Percentiles rank a stretch among this genome's conserved stretches.
Evolutionary conservation across 2,113 vertebrate genomes (phyloP).

Genomic region (Saiga tatarica): DNA sequence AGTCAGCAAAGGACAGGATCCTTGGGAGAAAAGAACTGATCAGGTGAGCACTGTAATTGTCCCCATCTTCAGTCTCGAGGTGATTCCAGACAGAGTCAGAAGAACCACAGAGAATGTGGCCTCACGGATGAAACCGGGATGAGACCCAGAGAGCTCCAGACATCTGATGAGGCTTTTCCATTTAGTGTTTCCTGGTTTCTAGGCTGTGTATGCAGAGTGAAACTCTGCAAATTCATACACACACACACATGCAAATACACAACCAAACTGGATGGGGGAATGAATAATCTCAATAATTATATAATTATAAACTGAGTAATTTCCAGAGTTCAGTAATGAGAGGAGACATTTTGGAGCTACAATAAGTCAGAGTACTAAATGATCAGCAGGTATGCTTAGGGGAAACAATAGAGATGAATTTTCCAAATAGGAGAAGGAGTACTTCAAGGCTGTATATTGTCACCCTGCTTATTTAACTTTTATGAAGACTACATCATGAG

Average conservation of each 20-base stretch:
- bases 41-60: too few species aligned
- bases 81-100: background rate
- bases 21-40: background rate
- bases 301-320: background rate
- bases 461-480: background rate
- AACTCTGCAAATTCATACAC: background rate
- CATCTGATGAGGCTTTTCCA: too few species aligned
- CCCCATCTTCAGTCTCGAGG: background rate
- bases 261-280: background rate
- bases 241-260: background rate
- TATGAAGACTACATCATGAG: background rate
- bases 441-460: background rate
- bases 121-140: background rate
- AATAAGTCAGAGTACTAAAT: background rate
- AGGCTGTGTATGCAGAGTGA: background rate
- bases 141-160: background rate
- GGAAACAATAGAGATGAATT: background rate
- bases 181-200: background rate
- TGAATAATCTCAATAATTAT: background rate
- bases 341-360: background rate
- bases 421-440: background rate
- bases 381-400: background rate
- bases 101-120: background rate
- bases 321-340: background rate
- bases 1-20: background rate